Evolutionary conservation across 2,888 invertebrate genomes (phyloP), one percentile per base, ranked within the genome.

Genomic region (Blastobasis adustella): DNA sequence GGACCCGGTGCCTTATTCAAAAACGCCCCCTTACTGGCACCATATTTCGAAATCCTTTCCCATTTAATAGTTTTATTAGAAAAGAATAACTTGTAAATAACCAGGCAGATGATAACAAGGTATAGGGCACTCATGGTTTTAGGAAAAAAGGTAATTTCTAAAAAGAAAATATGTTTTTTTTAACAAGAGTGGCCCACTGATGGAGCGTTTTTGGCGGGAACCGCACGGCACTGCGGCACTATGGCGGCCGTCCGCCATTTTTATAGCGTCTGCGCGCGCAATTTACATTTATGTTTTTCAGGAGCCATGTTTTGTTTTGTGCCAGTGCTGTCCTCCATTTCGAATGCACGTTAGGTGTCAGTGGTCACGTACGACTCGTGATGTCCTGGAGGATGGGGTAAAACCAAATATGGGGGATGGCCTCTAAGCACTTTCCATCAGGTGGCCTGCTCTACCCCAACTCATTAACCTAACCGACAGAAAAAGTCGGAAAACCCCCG

Each of bases 1-100:
- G 94, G 94, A 0, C 94, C 94, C 45, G 93, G 93, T 8, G 92
- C 90, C 58, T 83, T 73, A 53, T 72, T 73, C 8, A 82, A 60
- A n/a, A 69, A 60, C 10, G 67, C 57, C 5, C 64, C 56, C 46
- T 63, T 68, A 10, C 57, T 58, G 1, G 65, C 74, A 23, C 74
- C 76, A 54, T 78, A 69, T 54, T 70, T 80, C 3, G 60, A 69
- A 1, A 62, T 50, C 51, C 63, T 77, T 52, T 63, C 73, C 58
- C 60, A 68, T 50, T 63, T 60, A 0, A 76, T 61, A 45, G 73
- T 70, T 54, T 69, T 73, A 7, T 66, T 68, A 43, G 67, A 67
- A 23, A 23, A 23, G 55, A 79, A 76, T 52, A 76, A 59, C 71
- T 78, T 82, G 60, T 79, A 85, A 46, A 74, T 68, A 63, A 72